Base-by-base conservation (phyloP, 2,797 vertebrate species). In the Tangara arthus region DNA sequence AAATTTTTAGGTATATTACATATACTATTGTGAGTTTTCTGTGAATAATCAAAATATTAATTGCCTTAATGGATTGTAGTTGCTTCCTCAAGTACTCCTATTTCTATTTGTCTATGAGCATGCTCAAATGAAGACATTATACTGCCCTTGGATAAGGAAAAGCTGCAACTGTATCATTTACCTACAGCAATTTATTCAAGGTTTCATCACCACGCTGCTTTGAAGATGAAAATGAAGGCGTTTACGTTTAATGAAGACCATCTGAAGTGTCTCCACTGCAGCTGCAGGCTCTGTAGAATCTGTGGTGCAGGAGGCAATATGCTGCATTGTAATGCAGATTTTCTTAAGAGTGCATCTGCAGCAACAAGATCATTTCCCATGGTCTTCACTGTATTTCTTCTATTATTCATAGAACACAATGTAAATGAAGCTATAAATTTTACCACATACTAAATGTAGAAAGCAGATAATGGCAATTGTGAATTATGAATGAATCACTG, bases 351-450 rank as follows among this genome's bases (percentile, higher is more conserved):
- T 94, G 94, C 94, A 95, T 96, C 97, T 93, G 97, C 95, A 95
- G 92, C 89, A 90, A 89, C 87, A 84, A 76, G 95, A 97, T 95
- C 97, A 90, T 97, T 98, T 98, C 97, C 97, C 97, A 95, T 97
- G 96, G 96, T 96, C 97, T 97, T 97, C 95, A 97, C 97, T 97
- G 97, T 98, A 98, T 98, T 98, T 97, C 98, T 98, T 98, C 98
- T 98, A 98, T 98, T 98, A 98, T 98, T 98, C 98, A 98, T 98
- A 96, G 96, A 97, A 97, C 97, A 98, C 98, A 98, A 98, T 98
- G 98, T 98, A 98, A 98, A 98, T 98, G 97, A 98, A 98, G 97
- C 97, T 95, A 98, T 98, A 98, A 98, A 98, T 98, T 98, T 97
- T 96, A 95, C 96, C 97, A 97, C 96, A 95, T 96, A 94, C 97